Percentiles rank a stretch among this genome's conserved stretches.
These are phyloP conservation scores for Lumbricus terrestris DNA, from an alignment of 2,888 invertebrate genomes.

Conservation along the genomic window DNA sequence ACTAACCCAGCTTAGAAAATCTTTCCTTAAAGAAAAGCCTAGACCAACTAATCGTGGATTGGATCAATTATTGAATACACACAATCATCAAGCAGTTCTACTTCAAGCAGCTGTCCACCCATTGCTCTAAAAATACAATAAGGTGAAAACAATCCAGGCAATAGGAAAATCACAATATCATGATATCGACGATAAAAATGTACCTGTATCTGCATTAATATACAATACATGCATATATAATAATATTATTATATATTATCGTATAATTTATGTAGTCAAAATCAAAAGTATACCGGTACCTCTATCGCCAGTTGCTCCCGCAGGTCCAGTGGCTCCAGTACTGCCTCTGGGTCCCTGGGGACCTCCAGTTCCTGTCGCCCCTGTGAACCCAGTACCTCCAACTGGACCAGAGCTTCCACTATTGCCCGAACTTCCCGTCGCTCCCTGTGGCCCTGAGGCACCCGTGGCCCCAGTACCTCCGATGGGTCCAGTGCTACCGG, in stretches of 20 bases:
- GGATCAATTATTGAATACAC: neutral
- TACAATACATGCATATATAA: too few species aligned
- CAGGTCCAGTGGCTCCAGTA: slow-evolving; percentile 21
- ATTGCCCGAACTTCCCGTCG: neutral
- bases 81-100: neutral
- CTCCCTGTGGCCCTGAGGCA: slow-evolving; percentile 14
- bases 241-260: too few species aligned
- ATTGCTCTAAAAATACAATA: too few species aligned
- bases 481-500: neutral
- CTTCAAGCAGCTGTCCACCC: neutral
- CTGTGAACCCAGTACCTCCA: slow-evolving; percentile 10
- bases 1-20: neutral
- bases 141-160: too few species aligned
- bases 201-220: too few species aligned
- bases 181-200: neutral
- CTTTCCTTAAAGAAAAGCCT: neutral
- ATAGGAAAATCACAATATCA: neutral
- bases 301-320: slow-evolving; percentile 9
- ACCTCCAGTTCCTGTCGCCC: slow-evolving; percentile 4
- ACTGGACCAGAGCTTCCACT: neutral
- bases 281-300: neutral
- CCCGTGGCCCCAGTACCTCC: slow-evolving; percentile 18
- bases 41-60: neutral
- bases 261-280: neutral
- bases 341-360: slow-evolving; percentile 1